Evolutionary conservation across 2,113 vertebrate species (phyloP).

Genomic region (Zosterops japonicus): DNA sequence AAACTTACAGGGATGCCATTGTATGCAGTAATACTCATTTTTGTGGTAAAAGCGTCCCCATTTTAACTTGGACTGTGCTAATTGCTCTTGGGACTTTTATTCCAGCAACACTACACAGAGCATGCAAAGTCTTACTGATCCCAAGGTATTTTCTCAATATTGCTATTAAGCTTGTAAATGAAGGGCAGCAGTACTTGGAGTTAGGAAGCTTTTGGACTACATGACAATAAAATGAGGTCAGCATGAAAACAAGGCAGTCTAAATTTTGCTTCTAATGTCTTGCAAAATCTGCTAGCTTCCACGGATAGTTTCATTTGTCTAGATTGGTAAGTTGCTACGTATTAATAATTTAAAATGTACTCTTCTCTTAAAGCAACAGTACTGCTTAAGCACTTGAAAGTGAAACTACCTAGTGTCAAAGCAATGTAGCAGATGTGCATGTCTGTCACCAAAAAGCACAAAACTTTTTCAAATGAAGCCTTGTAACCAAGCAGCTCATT

Average conservation of each 20-base stretch:
- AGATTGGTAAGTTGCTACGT: neutral
- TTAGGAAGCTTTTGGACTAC: neutral
- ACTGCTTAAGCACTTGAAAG: neutral
- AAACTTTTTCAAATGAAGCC: fast-evolving
- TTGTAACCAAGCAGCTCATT: neutral
- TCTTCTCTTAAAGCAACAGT: neutral
- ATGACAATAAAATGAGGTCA: constrained; percentile 19
- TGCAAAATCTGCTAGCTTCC: neutral
- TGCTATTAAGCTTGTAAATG: neutral
- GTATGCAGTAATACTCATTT: neutral
- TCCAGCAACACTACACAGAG: neutral
- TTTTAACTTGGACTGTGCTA: neutral
- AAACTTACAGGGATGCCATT: neutral
- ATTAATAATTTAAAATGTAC: neutral
- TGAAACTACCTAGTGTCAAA: neutral
- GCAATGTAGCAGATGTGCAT: neutral
- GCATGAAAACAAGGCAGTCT: neutral
- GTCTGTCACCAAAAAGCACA: neutral
- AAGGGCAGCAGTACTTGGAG: neutral
- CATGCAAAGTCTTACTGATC: neutral
- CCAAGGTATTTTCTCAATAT: neutral
- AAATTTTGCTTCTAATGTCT: neutral
- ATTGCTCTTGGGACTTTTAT: neutral
- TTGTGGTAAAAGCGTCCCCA: neutral
- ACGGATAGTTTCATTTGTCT: neutral